phyloP scores from a whole-genome alignment of 2,113 vertebrate species.

The Cinclus mexicanus region DNA sequence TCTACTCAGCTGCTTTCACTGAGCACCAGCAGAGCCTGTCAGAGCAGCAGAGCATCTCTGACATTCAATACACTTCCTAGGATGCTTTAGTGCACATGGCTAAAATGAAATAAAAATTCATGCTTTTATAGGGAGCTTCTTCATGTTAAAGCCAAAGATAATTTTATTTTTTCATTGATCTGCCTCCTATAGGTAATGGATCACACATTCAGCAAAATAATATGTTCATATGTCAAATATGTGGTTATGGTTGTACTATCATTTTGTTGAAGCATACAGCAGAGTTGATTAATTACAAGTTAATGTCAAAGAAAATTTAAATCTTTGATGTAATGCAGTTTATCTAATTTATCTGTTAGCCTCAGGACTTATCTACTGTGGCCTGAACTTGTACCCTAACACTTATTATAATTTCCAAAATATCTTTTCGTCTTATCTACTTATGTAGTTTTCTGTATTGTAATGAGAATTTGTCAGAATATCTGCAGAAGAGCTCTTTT shows the following conservation, averaged over 20 bases:
- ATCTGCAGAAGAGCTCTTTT: not conserved
- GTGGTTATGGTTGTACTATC: not conserved
- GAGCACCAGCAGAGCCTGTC: not conserved
- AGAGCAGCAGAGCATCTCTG: not conserved
- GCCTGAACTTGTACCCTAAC: not conserved
- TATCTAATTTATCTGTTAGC: conserved; percentile 25
- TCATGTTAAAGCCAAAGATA: not conserved
- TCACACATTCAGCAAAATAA: not conserved
- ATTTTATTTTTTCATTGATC: not conserved
- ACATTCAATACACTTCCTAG: not conserved
- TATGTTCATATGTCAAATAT: not conserved
- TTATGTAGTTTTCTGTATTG: not conserved
- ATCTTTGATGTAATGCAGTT: not conserved
- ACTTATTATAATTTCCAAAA: conserved; percentile 8
- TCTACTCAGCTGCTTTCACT: not conserved
- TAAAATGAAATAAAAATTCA: not conserved
- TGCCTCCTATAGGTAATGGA: not conserved
- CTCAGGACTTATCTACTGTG: not conserved
- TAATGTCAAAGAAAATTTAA: not conserved
- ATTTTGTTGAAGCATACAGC: not conserved
- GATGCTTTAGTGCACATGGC: not conserved
- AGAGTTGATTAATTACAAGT: conserved; percentile 17
- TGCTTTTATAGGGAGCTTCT: not conserved
- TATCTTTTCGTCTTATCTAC: not conserved
- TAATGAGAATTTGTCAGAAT: not conserved